Percentiles rank a stretch among this genome's conserved stretches.
phyloP scores from a whole-genome alignment of 2,888 invertebrate species.

The Hedya salicella region DNA sequence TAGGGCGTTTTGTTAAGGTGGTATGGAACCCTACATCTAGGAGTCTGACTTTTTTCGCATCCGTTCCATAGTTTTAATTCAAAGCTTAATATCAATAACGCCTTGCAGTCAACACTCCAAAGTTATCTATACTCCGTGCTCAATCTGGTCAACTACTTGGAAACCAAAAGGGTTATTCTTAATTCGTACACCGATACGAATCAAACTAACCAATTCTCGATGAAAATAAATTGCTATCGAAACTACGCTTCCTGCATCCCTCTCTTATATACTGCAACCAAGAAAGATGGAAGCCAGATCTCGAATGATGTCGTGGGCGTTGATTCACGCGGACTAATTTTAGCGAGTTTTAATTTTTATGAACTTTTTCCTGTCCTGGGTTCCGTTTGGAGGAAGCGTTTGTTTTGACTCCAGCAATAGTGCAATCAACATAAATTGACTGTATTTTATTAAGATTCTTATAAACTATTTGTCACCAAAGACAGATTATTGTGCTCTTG shows the following conservation, averaged over 20 bases:
- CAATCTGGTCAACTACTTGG: constrained; percentile 28
- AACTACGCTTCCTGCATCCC: not conserved
- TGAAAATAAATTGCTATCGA: not conserved
- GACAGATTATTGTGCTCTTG: no score
- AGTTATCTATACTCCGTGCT: not conserved
- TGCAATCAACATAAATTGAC: constrained; percentile 16
- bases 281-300: constrained; percentile 9
- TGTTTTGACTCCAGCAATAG: constrained; percentile 28
- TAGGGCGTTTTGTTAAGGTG: no score
- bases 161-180: constrained; percentile 30
- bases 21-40: no score
- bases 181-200: constrained; percentile 28
- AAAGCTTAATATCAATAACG: not conserved
- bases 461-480: not conserved
- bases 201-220: constrained; percentile 14
- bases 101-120: not conserved
- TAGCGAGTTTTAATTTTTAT: constrained; percentile 31
- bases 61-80: no score
- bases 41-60: no score
- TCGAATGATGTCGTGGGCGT: not conserved
- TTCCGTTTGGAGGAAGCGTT: constrained; percentile 21
- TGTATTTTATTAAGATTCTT: not conserved
- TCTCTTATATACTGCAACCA: not conserved
- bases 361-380: constrained; percentile 40
- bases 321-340: constrained; percentile 36